These are phyloP conservation scores for Phaonia tiefii DNA, from an alignment of 2,888 invertebrate species.

Conservation along the genomic window DNA sequence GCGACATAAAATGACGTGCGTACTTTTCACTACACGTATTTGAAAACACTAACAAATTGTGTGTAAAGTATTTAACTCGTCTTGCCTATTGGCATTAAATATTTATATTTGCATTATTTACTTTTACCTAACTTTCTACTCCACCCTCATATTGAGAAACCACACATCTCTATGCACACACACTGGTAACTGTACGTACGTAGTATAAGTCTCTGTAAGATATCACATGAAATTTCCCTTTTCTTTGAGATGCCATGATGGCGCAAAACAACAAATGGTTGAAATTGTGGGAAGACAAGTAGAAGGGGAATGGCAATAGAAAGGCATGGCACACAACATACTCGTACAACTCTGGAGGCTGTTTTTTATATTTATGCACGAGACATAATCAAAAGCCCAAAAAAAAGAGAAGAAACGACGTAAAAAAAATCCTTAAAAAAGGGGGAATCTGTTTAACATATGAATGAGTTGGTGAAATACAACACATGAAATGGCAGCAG, in stretches of 20 bases:
- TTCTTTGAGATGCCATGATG: constrained; percentile 62
- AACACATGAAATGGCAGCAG: constrained; percentile 58
- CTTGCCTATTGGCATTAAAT: too few relatives aligned
- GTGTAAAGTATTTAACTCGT: too few relatives aligned
- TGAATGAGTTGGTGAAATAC: constrained; percentile 63
- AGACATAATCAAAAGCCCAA: constrained; percentile 59
- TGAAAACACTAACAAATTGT: too few relatives aligned
- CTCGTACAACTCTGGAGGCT: constrained; percentile 55
- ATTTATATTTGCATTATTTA: too few relatives aligned
- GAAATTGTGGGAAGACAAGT: constrained; percentile 35
- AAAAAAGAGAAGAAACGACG: constrained; percentile 15
- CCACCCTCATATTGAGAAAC: background rate
- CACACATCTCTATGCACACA: constrained; percentile 19
- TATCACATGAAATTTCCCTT: constrained; percentile 40
- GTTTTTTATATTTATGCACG: constrained; percentile 64
- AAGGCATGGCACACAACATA: constrained; percentile 8
- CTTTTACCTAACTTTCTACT: background rate
- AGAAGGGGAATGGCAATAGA: too few relatives aligned
- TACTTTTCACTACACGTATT: too few relatives aligned
- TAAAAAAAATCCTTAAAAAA: constrained; percentile 41
- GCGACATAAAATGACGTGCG: too few relatives aligned
- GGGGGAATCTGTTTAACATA: constrained; percentile 62
- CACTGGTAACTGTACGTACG: constrained; percentile 4
- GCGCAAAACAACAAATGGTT: constrained; percentile 62
- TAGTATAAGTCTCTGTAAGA: constrained; percentile 38